phyloP scores from a whole-genome alignment of 2,113 vertebrate species.

The Vicugna pacos region DNA sequence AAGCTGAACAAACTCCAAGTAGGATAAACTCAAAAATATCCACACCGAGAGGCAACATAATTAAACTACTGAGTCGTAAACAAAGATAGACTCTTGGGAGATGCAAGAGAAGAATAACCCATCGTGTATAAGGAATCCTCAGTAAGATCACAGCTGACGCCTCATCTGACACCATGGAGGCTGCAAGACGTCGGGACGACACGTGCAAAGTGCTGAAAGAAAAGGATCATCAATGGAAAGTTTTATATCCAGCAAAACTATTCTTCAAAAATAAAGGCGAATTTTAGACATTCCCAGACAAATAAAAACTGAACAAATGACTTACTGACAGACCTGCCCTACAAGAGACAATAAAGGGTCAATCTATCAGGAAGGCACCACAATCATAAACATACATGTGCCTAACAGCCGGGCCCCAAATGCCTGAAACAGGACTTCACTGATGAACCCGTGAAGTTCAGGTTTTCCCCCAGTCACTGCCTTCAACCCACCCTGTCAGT shows the following conservation, averaged over 20 bases:
- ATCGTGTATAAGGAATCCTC: background rate
- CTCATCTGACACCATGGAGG: background rate
- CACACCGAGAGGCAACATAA: background rate
- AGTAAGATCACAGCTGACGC: background rate
- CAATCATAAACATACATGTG: background rate
- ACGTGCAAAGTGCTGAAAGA: background rate
- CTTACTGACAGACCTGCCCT: background rate
- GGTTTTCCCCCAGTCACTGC: background rate
- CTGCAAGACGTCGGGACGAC: accelerated
- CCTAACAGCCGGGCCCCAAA: background rate
- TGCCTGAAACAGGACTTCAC: background rate
- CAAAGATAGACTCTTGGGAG: background rate
- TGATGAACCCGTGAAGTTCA: background rate
- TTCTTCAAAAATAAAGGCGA: background rate
- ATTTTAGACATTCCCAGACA: background rate
- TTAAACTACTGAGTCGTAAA: background rate
- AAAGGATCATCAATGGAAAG: background rate
- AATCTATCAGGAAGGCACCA: background rate
- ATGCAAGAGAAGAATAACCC: background rate
- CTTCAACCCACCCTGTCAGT: background rate
- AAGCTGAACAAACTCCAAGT: background rate
- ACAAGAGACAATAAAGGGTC: background rate
- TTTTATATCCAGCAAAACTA: background rate
- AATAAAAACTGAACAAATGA: background rate
- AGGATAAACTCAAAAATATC: background rate